Evolutionary conservation across 37 sponge, comb jelly and placozoan genomes (phyloP), one percentile per base, ranked within the genome.

Genomic region (Theonella swinhoei): DNA sequence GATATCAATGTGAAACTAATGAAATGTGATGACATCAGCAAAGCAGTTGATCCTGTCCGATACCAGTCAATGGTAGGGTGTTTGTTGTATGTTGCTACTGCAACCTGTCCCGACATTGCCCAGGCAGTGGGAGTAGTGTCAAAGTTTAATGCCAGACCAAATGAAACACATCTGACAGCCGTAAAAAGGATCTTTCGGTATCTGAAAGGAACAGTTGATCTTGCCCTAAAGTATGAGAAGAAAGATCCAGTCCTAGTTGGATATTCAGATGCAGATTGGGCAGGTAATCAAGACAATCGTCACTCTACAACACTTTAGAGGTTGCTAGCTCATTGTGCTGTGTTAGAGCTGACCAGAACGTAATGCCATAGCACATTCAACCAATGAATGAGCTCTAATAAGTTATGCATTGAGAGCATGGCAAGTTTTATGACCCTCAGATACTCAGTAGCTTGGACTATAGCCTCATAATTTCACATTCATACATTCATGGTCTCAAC

Each of bases 51-150:
- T 40, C 74, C 74, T 42, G 68, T 40, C 4, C 7, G 5, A 20
- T 89, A 83, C 39, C 89, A 89, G 68, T 78, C 84, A 31, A 89
- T 89, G 68, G 84, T 89, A 32, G 89, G 89, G 39, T 76, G 85
- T 64, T 29, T 82, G 62, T 40, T 81, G 32, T 69, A 81, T 67
- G 60, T 64, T 0, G 70, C 83, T 30, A 75, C 23, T 9, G 78
- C 61, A 24, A 88, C 88, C 28, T 59, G 71, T 23, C 88, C 83
- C 1, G 89, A 89, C 68, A 83, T 89, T 42, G 42, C 89, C n/a
- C n/a, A n/a, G n/a, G n/a, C n/a, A n/a, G n/a, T n/a, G n/a, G n/a
- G n/a, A n/a, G n/a, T n/a, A n/a, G 64, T 81, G 0, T 73, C 88
- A 28, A 88, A 81, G 71, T 81, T 69, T 47, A 66, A 39, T 38